Evolutionary conservation across 2,113 vertebrate species (phyloP).

Genomic region (Willisornis vidua): DNA sequence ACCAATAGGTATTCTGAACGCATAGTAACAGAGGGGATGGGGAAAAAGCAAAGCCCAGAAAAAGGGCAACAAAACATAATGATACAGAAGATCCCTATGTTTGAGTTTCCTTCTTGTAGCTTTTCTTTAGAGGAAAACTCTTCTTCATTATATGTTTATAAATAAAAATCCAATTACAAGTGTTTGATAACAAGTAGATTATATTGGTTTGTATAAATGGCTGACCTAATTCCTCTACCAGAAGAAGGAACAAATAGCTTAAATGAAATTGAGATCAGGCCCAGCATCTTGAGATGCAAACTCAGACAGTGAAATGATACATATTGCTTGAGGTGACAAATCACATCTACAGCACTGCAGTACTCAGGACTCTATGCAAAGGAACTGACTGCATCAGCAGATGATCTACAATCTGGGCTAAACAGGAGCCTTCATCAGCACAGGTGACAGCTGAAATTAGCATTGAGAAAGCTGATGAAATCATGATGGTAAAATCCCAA

Average conservation of each 20-base stretch:
- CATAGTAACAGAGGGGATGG: neutral
- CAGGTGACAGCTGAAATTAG: constrained; percentile 68
- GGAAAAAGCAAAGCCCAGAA: neutral
- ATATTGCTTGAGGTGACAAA: constrained; percentile 5
- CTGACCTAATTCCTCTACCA: neutral
- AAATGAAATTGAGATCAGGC: neutral
- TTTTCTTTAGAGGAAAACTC: neutral
- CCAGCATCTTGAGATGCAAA: neutral
- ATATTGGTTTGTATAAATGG: neutral
- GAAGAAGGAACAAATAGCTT: neutral
- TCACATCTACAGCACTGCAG: neutral
- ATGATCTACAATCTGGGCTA: constrained; percentile 24
- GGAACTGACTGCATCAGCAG: constrained; percentile 5
- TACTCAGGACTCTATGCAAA: neutral
- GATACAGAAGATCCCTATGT: neutral
- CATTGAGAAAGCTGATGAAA: constrained; percentile 57
- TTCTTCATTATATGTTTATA: neutral
- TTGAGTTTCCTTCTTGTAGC: neutral
- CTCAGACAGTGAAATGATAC: neutral
- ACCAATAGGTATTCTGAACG: neutral
- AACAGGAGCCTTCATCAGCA: constrained; percentile 57
- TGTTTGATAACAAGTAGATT: neutral
- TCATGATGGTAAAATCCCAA: neutral
- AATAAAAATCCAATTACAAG: neutral
- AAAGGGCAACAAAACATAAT: neutral